Evolutionary conservation across 2,888 invertebrate genomes (phyloP).

Genomic region (Eupelmus urozonus): DNA sequence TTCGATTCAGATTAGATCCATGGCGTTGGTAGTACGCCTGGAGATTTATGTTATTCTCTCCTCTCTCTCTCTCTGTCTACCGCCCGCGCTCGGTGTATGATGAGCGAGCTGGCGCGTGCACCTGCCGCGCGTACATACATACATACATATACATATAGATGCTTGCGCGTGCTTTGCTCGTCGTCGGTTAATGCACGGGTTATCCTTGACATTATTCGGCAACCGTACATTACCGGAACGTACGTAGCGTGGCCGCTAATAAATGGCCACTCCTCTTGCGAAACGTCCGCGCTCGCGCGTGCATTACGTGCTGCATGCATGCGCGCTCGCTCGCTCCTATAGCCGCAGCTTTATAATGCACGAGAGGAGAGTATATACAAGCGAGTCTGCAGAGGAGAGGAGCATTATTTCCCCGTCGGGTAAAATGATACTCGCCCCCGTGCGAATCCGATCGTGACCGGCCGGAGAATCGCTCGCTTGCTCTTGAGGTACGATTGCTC

Average conservation of each 20-base stretch:
- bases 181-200: slow-evolving; percentile 63
- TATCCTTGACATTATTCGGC: slow-evolving; percentile 75
- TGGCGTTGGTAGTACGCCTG: background rate
- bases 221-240: slow-evolving; percentile 66
- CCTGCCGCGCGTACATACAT: slow-evolving; percentile 60
- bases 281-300: slow-evolving; percentile 60
- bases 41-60: slow-evolving; percentile 51
- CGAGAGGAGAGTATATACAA: no score
- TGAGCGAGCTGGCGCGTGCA: slow-evolving; percentile 55
- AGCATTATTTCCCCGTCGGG: slow-evolving; percentile 56
- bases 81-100: slow-evolving; percentile 5
- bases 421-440: slow-evolving; percentile 58
- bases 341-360: slow-evolving; percentile 1
- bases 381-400: background rate
- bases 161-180: background rate
- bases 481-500: no score
- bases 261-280: slow-evolving; percentile 67
- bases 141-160: slow-evolving; percentile 45
- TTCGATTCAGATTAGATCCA: slow-evolving; percentile 41
- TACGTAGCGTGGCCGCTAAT: slow-evolving; percentile 60
- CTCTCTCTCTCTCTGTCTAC: background rate
- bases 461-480: no score
- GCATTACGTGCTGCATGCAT: slow-evolving; percentile 5
- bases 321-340: no score
- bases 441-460: slow-evolving; percentile 34